Percentiles rank a stretch among this genome's conserved stretches.
Evolutionary conservation across 2,888 invertebrate genomes (phyloP).

Genomic region (Petrolisthes cinctipes): DNA sequence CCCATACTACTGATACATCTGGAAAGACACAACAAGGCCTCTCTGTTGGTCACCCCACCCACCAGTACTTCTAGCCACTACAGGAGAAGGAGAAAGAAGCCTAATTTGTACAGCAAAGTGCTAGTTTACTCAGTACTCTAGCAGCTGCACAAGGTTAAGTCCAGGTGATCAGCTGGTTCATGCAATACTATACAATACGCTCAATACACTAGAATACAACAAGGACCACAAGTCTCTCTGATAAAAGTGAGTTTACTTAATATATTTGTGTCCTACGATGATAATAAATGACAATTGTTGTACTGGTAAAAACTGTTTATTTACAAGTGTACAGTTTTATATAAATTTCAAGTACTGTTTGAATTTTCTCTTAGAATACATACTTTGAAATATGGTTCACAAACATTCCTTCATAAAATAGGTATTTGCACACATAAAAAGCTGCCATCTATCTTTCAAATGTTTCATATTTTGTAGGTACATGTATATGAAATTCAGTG

Average conservation of each 20-base stretch:
- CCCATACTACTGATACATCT: constrained; percentile 27
- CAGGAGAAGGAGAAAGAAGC: constrained; percentile 3
- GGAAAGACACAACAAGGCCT: not conserved
- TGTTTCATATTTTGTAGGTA: no score
- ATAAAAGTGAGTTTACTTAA: not conserved
- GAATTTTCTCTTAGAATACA: not conserved
- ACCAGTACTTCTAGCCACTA: not conserved
- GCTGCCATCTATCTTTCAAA: not conserved
- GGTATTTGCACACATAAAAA: not conserved
- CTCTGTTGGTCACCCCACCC: constrained; percentile 2
- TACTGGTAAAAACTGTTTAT: not conserved
- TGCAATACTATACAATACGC: not conserved
- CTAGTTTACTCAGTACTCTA: not conserved
- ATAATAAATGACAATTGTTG: no score
- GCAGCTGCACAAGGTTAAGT: not conserved
- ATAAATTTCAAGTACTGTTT: not conserved
- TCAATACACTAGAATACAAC: not conserved
- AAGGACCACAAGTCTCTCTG: not conserved
- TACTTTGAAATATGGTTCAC: not conserved
- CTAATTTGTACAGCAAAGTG: not conserved
- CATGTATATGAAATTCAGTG: no score
- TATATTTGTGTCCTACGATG: no score
- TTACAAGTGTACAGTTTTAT: constrained; percentile 6
- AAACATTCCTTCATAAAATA: constrained; percentile 12
- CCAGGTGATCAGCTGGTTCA: not conserved